Base-by-base conservation (phyloP, 2,888 invertebrate genomes). In the Plutella xylostella region DNA sequence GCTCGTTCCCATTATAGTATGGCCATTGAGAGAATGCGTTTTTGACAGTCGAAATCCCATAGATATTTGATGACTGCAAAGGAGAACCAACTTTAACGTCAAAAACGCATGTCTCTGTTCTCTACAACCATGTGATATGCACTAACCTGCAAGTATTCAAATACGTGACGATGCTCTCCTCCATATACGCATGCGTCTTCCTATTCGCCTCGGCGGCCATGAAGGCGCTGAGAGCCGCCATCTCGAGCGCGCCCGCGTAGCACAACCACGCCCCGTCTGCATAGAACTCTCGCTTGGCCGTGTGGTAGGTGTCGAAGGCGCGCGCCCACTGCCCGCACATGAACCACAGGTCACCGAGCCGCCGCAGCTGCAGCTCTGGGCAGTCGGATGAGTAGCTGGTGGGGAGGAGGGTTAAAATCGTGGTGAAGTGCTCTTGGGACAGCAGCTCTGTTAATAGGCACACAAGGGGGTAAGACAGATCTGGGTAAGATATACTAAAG, bases 221-320 rank as follows among this genome's bases (percentile, higher is more conserved):
- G 63, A 95, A 97, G 1, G 95, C 93, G 45, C 96, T 91, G 21
- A 98, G 73, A 11, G 94, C 94, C 5, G 97, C 97, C 97, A 98
- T 97, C 85, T 97, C 97, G 41, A 97, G 80, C 4, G 98, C 97
- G 9, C 98, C 97, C 1, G 98, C 97, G 73, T 94, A 97, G 70
- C 98, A 94, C 21, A 97, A 86, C 97, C 97, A 98, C 1, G 98
- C 98, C 55, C 96, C 94, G 69, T 99, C 98, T 1, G 93, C 93
- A 65, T 93, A 94, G 71, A 98, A 98, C 71, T 99, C 99, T 43
- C 97, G 89, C 76, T 98, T 98, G n/a, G 97, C 95, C 34, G 93
- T 90, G 74, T 98, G 97, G 78, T 98, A 99, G 0, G 94, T 90
- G 56, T 95, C 93, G 75, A 94, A 97, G 6, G 98, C 96, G 54